phyloP scores from a whole-genome alignment of 2,113 vertebrate genomes.

The Nothoprocta pentlandii region DNA sequence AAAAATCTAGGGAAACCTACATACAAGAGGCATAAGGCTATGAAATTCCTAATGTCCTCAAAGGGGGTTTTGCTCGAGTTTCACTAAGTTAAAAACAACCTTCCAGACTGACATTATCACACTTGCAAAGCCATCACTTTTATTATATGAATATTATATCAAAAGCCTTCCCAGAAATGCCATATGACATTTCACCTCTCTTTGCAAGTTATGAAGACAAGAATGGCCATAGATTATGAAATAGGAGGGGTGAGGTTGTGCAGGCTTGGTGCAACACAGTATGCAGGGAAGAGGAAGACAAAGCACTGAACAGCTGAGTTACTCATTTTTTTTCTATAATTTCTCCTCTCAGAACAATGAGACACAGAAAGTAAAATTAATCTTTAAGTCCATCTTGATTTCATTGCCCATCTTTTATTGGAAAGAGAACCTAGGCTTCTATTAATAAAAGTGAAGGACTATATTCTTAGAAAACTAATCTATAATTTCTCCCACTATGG shows the following conservation, averaged over 20 bases:
- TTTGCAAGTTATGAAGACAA: not conserved
- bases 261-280: not conserved
- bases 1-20: not conserved
- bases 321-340: not conserved
- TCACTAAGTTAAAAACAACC: not conserved
- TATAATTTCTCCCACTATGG: not conserved
- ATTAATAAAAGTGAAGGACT: not conserved
- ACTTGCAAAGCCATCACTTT: not conserved
- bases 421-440: not conserved
- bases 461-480: not conserved
- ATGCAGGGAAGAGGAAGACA: not conserved
- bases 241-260: not conserved
- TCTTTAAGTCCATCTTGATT: not conserved
- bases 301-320: not conserved
- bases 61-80: not conserved
- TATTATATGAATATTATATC: not conserved
- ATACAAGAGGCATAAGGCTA: not conserved
- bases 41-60: not conserved
- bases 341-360: not conserved
- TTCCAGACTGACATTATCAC: not conserved
- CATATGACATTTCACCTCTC: not conserved
- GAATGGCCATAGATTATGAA: not conserved
- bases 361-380: not conserved
- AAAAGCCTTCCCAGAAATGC: not conserved
- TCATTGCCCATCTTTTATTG: not conserved